phyloP scores from a whole-genome alignment of 2,797 vertebrate species.

The Megalops cyprinoides region DNA sequence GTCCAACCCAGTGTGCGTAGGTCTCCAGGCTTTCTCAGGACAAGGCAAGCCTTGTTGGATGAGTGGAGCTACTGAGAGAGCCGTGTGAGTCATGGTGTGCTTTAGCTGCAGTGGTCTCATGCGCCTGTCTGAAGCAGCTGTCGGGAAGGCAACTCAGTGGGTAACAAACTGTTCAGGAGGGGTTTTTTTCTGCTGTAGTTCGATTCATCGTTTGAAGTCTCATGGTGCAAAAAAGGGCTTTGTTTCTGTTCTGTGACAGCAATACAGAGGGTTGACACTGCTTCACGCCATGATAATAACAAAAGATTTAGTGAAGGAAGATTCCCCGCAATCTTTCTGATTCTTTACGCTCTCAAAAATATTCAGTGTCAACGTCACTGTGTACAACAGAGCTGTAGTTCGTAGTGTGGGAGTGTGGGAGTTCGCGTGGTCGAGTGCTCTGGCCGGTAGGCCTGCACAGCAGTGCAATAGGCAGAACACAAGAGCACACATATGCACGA shows the following conservation, averaged over 20 bases:
- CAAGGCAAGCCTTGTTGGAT: neutral
- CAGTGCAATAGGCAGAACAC: no score
- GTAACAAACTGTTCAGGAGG: no score
- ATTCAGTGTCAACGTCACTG: no score
- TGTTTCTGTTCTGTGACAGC: neutral
- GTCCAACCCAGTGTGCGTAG: neutral
- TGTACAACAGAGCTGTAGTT: no score
- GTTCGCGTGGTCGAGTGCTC: no score
- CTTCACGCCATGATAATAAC: neutral
- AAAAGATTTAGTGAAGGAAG: neutral
- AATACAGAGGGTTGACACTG: neutral
- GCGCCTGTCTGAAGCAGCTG: neutral
- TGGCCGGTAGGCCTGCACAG: no score
- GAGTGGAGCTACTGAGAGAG: neutral
- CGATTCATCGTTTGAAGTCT: neutral
- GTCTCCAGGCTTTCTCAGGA: neutral
- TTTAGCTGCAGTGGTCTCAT: neutral
- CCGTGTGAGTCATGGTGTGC: neutral
- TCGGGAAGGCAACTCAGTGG: neutral
- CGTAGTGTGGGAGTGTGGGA: no score
- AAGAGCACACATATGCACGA: no score
- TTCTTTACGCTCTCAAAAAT: no score
- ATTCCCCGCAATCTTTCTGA: no score
- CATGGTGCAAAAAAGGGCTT: neutral
- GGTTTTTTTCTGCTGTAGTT: neutral